These are phyloP conservation scores for Trimorus sp. DNA, from an alignment of 2,888 invertebrate species.

Conservation along the genomic window DNA sequence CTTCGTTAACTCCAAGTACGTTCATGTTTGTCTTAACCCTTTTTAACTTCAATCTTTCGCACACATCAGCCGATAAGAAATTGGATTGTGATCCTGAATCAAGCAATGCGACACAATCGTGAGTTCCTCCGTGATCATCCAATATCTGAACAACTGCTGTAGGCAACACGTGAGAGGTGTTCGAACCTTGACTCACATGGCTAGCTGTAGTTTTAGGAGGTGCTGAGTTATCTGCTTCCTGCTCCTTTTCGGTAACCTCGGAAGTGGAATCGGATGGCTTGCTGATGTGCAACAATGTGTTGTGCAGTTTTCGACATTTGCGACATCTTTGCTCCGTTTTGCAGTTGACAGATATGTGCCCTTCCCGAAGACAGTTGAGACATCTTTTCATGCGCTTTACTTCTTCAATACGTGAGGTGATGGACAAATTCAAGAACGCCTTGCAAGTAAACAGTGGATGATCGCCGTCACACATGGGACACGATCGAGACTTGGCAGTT, in stretches of 20 bases:
- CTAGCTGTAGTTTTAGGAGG: conserved; percentile 2
- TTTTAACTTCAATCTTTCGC: conserved; percentile 6
- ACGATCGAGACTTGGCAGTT: background rate
- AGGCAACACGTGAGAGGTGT: conserved; percentile 13
- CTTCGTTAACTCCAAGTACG: background rate
- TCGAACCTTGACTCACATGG: background rate
- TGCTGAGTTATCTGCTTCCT: too few species aligned
- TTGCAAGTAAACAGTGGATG: conserved; percentile 22
- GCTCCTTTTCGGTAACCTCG: too few species aligned
- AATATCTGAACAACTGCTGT: conserved; percentile 26
- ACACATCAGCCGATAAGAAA: conserved; percentile 3
- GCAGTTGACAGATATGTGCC: conserved; percentile 9
- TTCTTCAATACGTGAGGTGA: background rate
- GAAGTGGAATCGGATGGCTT: too few species aligned
- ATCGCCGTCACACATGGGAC: conserved; percentile 8
- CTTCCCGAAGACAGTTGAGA: conserved; percentile 9
- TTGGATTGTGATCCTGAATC: conserved; percentile 31
- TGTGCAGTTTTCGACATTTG: conserved; percentile 21
- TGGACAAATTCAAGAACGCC: background rate
- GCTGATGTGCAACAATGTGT: conserved; percentile 22
- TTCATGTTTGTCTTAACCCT: background rate
- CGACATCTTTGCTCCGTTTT: background rate
- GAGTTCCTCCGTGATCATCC: background rate
- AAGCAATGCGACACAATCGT: conserved; percentile 23
- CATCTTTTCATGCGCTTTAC: conserved; percentile 10